Percentiles rank a stretch among this genome's conserved stretches.
Evolutionary conservation across 2,797 vertebrate genomes (phyloP).

Genomic region (Melanotaenia trifasciata): DNA sequence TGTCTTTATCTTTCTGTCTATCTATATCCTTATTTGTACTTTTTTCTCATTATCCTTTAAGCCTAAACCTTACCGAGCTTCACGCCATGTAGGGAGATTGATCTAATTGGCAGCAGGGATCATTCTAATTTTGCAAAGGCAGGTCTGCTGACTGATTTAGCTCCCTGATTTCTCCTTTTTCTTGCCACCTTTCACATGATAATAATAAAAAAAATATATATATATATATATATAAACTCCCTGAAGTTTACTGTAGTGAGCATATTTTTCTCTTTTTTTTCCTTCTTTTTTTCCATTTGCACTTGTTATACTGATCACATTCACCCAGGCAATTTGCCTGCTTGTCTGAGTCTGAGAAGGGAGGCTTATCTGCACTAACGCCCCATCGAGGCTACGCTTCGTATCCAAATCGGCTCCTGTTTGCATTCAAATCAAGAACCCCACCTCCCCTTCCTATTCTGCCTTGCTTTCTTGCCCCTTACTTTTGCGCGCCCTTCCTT

Average conservation of each 20-base stretch:
- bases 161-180: slow-evolving; percentile 20
- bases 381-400: slow-evolving; percentile 52
- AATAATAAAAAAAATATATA: slow-evolving; percentile 64
- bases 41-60: slow-evolving; percentile 68
- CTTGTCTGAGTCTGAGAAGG: slow-evolving; percentile 76
- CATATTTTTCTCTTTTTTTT: slow-evolving; percentile 26
- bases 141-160: slow-evolving; percentile 39
- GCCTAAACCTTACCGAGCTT: slow-evolving; percentile 62
- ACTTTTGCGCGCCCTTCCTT: slow-evolving; percentile 3
- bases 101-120: slow-evolving; percentile 78
- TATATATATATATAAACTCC: slow-evolving; percentile 16
- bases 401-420: slow-evolving; percentile 66
- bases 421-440: slow-evolving; percentile 76
- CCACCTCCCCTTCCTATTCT: slow-evolving; percentile 38
- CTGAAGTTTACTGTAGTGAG: slow-evolving; percentile 48
- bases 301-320: slow-evolving; percentile 78
- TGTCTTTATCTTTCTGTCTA: slow-evolving; percentile 49
- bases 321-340: slow-evolving; percentile 77
- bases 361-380: slow-evolving; percentile 78
- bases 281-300: slow-evolving; percentile 6
- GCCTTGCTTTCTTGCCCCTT: slow-evolving; percentile 32
- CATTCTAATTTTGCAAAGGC: slow-evolving; percentile 67
- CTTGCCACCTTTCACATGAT: slow-evolving; percentile 57
- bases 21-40: slow-evolving; percentile 53
- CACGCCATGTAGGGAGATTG: slow-evolving; percentile 36